Base-by-base conservation (phyloP, 2,113 vertebrate species). In the Gnathonemus longibarbis region DNA sequence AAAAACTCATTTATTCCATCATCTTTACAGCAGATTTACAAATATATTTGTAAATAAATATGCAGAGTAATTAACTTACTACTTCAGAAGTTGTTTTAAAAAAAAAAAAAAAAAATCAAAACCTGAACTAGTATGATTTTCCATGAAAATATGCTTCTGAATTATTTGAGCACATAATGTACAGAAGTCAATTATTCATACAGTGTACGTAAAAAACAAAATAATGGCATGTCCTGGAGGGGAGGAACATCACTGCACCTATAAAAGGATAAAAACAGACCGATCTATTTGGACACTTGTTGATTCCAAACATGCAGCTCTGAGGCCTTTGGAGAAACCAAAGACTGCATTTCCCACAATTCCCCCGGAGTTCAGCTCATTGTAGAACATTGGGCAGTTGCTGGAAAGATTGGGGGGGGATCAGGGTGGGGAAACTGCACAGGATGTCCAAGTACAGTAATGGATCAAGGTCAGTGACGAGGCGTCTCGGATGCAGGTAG, bases 11-110 rank as follows among this genome's bases (percentile, higher is more conserved):
- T 90, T 88, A 88, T 89, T 89, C 35, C 50, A 89, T 88, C 31
- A 89, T 88, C 31, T 66, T 84, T 84, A 90, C 87, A 90, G 77
- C 45, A 17, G 87, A 49, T 85, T 88, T 80, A 84, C 84, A 77
- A 88, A 90, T 74, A 35, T 90, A 35, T 90, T 21, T 88, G 85
- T 88, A 88, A 87, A 90, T 87, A 90, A 89, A 89, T 89, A 89
- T 50, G 88, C 74, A 89, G 70, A 89, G 15, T 74, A 77, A 84
- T 53, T 80, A 80, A 88, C 62, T 62, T 84, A 77, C 49, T 45
- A 74, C n/a, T 83, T 83, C 35, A 88, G 77, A 89, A 89, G 66
- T 39, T 52, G 2, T 17, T 13, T 35, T 89, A 46, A 88, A 77
- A 88, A 53, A 46, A 70, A n/a, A 15, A 15, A 70, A n/a, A 15